phyloP scores from a whole-genome alignment of 2,113 vertebrate species.

The Eurystomus gularis region DNA sequence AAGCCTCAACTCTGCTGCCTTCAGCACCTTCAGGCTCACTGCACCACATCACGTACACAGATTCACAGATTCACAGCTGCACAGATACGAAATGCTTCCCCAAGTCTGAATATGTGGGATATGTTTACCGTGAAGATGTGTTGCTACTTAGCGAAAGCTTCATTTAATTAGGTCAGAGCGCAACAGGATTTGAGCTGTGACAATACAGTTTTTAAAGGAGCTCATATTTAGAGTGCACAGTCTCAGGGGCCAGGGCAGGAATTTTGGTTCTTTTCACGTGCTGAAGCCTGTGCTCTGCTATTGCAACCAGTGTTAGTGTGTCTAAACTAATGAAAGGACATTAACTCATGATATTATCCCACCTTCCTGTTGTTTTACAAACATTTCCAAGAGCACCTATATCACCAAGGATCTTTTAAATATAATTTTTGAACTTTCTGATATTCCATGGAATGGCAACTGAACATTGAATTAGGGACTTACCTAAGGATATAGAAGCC shows the following conservation, averaged over 20 bases:
- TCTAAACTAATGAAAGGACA: background rate
- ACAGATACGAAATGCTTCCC: background rate
- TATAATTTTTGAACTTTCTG: background rate
- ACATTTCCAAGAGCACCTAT: background rate
- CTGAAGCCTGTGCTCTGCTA: background rate
- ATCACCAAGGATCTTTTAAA: background rate
- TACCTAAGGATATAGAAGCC: background rate
- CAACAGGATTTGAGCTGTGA: background rate
- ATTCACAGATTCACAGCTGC: background rate
- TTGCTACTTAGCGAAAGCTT: background rate
- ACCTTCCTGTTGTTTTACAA: background rate
- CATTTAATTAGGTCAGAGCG: slow-evolving; percentile 3
- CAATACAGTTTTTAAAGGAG: background rate
- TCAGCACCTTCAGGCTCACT: background rate
- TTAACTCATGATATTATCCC: background rate
- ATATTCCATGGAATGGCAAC: background rate
- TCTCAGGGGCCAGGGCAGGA: background rate
- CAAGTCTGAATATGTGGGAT: background rate
- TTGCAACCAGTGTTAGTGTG: background rate
- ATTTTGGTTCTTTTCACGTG: background rate
- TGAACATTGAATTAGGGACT: background rate
- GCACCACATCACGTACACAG: rapidly evolving
- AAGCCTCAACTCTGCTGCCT: background rate
- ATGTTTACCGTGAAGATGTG: background rate
- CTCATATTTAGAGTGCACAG: background rate